Base-by-base conservation (phyloP, 2,113 vertebrate genomes). In the Indri indri region DNA sequence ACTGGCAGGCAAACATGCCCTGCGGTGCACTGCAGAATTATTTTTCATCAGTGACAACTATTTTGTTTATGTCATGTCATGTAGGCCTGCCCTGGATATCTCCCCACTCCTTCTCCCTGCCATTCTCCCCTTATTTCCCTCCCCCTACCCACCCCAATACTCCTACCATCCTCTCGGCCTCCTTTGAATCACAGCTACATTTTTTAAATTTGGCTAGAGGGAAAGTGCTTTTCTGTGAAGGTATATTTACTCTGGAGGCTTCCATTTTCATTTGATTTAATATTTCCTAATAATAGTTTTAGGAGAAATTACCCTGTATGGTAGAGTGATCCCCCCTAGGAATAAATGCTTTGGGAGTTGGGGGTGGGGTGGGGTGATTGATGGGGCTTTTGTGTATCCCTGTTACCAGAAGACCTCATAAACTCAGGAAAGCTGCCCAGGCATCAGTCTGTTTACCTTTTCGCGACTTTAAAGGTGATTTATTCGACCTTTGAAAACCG, bases 381-480 rank as follows among this genome's bases (percentile, higher is more conserved):
- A 98, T 98, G 95, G 85, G 85, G 23, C n/a, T 95, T 98, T 96
- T 98, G 97, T 91, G 34, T 94, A 94, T 97, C 98, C 85, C 92
- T 40, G 20, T 97, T 97, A 91, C 96, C 98, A 98, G 97, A 98
- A 98, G 98, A 98, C 97, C 98, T 98, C 98, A 98, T 98, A 98
- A 99, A 98, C 97, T 97, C 97, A 96, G 95, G 94, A 98, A 98
- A 97, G 97, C 97, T 96, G 96, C 5, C 50, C 97, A 90, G 96
- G 93, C 89, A 98, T 97, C 97, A 96, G n/a, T 76, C 83, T 98
- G 98, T 98, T 98, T 99, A 98, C 97, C 82, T 98, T 98, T 98
- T 95, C 96, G 91, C 50, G 84, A 98, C 97, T 97, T 98, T 98
- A 98, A 98, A 98, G 94, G 89, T 98, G 97, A 99, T 98, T 98